phyloP scores from a whole-genome alignment of 30 jellyfish, hydroid and myxozoan species.

The Hydractinia symbiolongicarpus region DNA sequence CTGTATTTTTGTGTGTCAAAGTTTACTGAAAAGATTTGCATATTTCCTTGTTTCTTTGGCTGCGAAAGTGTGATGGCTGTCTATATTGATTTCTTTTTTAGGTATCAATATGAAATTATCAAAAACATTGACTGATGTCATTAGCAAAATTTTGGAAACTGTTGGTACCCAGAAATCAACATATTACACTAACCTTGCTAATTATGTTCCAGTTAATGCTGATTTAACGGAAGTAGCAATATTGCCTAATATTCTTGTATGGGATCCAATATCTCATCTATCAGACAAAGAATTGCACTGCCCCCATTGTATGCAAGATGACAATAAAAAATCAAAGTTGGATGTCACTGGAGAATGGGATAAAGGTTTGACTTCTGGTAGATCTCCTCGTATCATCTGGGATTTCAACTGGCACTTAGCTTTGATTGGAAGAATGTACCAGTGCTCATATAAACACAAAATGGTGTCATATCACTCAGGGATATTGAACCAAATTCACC shows the following conservation, averaged over 20 bases:
- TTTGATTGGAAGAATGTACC: background rate
- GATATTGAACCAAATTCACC: background rate
- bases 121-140: no score
- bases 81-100: no score
- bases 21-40: no score
- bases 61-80: no score
- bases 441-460: background rate
- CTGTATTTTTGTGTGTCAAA: no score
- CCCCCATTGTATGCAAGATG: conserved; percentile 1
- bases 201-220: no score
- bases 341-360: background rate
- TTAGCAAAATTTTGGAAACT: no score
- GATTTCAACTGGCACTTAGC: background rate
- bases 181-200: no score
- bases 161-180: no score
- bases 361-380: background rate
- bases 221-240: no score
- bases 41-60: no score
- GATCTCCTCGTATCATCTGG: background rate
- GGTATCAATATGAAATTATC: no score
- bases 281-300: background rate
- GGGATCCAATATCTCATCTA: background rate
- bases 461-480: background rate
- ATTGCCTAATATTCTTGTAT: background rate
- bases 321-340: background rate